Evolutionary conservation across 2,113 vertebrate genomes (phyloP).

Genomic region (Nothocercus nigrocapillus): DNA sequence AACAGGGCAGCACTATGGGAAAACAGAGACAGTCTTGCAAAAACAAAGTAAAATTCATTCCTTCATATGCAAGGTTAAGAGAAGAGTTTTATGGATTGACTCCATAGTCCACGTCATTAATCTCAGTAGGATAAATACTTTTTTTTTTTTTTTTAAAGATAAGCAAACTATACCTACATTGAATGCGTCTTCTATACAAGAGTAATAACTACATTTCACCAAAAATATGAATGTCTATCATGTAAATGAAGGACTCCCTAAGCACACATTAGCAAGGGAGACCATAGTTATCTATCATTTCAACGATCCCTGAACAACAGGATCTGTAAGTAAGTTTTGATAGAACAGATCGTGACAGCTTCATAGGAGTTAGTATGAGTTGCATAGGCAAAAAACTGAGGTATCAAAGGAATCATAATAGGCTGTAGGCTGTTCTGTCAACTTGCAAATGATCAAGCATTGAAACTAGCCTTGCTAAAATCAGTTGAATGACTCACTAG

Average conservation of each 20-base stretch:
- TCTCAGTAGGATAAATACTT: not conserved
- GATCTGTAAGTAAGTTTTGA: slow-evolving; percentile 59
- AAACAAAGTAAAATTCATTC: not conserved
- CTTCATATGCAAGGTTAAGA: not conserved
- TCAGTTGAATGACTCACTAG: not conserved
- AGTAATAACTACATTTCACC: slow-evolving; percentile 64
- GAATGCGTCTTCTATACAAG: not conserved
- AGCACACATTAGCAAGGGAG: slow-evolving; percentile 60
- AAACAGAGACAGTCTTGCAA: not conserved
- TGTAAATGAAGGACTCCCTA: slow-evolving; percentile 75
- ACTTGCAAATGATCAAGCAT: not conserved
- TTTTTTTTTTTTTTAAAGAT: slow-evolving; percentile 3
- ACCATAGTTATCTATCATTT: slow-evolving; percentile 68
- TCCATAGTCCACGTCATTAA: not conserved
- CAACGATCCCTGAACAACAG: slow-evolving; percentile 71
- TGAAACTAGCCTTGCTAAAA: not conserved
- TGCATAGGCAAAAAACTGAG: slow-evolving; percentile 28
- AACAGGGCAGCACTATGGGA: not conserved
- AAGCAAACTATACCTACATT: not conserved
- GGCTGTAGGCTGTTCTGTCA: not conserved
- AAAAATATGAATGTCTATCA: slow-evolving; percentile 62
- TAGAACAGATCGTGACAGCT: slow-evolving; percentile 67
- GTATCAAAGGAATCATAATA: slow-evolving; percentile 20
- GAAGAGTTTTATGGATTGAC: not conserved
- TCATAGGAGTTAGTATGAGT: slow-evolving; percentile 61